A percentile compares a stretch with the other conserved stretches of the same genome.
Evolutionary conservation across 2,113 vertebrate genomes (phyloP).

Genomic region (Zosterops japonicus): DNA sequence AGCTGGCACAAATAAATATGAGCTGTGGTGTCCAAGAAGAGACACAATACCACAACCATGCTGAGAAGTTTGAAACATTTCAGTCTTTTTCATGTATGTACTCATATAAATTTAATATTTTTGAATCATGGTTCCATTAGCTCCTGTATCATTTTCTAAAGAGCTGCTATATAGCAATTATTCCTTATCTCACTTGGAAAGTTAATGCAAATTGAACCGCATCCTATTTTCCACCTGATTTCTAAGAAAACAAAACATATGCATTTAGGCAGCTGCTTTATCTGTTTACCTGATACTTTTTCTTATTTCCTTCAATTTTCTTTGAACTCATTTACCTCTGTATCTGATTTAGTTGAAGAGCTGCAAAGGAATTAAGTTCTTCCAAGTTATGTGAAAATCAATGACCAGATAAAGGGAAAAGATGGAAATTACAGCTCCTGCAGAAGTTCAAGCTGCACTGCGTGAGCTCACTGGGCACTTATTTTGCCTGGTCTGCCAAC

Average conservation of each 20-base stretch:
- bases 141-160: not conserved
- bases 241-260: not conserved
- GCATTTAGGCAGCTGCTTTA: not conserved
- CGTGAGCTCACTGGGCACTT: not conserved
- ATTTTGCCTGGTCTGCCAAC: not conserved
- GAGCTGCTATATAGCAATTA: not conserved
- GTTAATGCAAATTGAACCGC: not conserved
- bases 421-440: not conserved
- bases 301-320: constrained; percentile 8
- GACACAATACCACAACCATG: not conserved
- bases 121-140: not conserved
- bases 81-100: not conserved
- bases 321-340: not conserved
- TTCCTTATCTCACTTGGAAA: not conserved
- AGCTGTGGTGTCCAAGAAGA: not conserved
- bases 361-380: not conserved
- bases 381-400: not conserved
- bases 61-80: not conserved
- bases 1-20: not conserved
- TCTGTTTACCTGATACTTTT: not conserved
- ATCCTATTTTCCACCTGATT: not conserved
- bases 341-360: not conserved
- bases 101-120: not conserved
- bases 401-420: not conserved
- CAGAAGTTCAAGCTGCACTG: not conserved